A percentile compares a stretch with the other conserved stretches of the same genome.
phyloP scores from a whole-genome alignment of 2,888 invertebrate genomes.

The Spilosoma lubricipeda region DNA sequence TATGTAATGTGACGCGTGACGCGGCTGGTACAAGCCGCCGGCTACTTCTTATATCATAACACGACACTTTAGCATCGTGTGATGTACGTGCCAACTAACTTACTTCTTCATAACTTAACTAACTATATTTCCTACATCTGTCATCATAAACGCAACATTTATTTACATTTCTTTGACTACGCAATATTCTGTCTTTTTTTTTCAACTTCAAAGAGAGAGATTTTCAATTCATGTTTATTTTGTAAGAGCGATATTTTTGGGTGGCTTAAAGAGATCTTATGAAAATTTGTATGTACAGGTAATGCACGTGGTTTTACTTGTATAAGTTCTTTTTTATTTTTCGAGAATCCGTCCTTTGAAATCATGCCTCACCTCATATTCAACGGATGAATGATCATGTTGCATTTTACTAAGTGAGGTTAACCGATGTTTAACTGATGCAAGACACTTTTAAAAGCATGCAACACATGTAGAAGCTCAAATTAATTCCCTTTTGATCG shows the following conservation, averaged over 20 bases:
- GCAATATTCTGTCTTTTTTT: background rate
- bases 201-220: constrained; percentile 1
- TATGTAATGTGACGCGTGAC: constrained; percentile 11
- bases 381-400: no score
- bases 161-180: background rate
- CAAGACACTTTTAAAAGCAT: no score
- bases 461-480: no score
- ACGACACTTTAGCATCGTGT: background rate
- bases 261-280: background rate
- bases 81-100: background rate
- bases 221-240: background rate
- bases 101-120: background rate
- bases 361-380: no score
- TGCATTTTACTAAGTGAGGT: no score
- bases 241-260: background rate
- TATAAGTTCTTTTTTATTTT: background rate
- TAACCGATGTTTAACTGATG: no score
- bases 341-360: background rate
- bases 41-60: constrained; percentile 2
- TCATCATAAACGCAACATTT: background rate
- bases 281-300: background rate
- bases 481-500: no score
- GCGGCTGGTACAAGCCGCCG: constrained; percentile 5
- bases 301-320: background rate
- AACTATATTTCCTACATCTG: background rate